Evolutionary conservation across 2,797 vertebrate genomes (phyloP), one percentile per base, ranked within the genome.

Genomic region (Xiphophorus birchmanni): DNA sequence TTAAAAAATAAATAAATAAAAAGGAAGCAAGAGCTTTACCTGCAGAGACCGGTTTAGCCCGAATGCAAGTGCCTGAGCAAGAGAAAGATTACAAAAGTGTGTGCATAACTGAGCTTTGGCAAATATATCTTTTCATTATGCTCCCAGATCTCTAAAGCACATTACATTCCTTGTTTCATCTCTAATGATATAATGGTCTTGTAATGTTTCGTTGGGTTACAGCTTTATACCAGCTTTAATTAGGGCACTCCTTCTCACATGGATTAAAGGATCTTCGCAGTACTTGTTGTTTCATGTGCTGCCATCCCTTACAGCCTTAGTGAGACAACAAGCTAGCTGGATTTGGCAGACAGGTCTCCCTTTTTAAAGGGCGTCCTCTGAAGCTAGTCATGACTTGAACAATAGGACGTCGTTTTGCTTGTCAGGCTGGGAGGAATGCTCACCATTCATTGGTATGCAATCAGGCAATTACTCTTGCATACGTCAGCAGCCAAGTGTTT

Each of bases 371-470:
- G 84, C 86, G 86, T 88, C 86, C 86, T 85, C 80, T 50, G 72
- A 85, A 88, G 90, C 96, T 93, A 91, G 96, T 95, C 86, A 84
- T 75, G 87, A 92, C 94, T 92, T 87, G 94, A 94, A 94, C 93
- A 94, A 91, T 89, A 84, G 90, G 89, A 91, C 84, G n/a, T 90
- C 87, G 88, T 92, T 94, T 89, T 87, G 90, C 92, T 88, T 90
- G 92, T 94, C 84, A 93, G 90, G 90, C 82, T 60, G 84, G 84
- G 84, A 92, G 91, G 94, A 95, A 95, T 94, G 90, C 90, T 91
- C 69, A 8, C 88, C 84, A 92, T 86, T 86, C 74, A 80, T 84
- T 52, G 89, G 94, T 92, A 94, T 94, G 91, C 85, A 90, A 90
- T 88, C 91, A 90, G 74, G 88, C 90, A 94, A 94, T 94, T 93